Evolutionary conservation across 1,140 invertebrate genomes (phyloP).

Genomic region (Gryllus bimaculatus): DNA sequence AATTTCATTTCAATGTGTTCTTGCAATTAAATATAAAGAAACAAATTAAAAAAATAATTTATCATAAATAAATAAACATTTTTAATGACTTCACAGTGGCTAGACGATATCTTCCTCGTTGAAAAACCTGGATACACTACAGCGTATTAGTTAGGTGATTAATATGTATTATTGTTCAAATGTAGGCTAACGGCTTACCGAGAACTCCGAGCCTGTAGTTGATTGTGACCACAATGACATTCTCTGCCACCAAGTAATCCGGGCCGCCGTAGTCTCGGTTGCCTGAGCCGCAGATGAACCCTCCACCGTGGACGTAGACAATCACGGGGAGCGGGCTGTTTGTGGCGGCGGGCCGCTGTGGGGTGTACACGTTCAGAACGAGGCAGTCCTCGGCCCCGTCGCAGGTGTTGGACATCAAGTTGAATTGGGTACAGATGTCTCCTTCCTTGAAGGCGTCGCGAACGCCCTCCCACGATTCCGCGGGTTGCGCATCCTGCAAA

Average conservation of each 20-base stretch:
- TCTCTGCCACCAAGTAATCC: constrained; percentile 30
- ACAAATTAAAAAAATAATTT: too few relatives aligned
- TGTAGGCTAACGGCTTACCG: constrained; percentile 23
- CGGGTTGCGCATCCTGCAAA: constrained; percentile 44
- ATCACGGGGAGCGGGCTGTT: constrained; percentile 28
- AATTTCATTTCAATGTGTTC: too few relatives aligned
- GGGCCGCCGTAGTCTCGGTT: constrained; percentile 25
- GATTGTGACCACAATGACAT: constrained; percentile 35
- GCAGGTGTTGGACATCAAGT: neutral
- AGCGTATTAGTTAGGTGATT: too few relatives aligned
- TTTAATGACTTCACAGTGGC: too few relatives aligned
- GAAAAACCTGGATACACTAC: too few relatives aligned
- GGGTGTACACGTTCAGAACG: constrained; percentile 16
- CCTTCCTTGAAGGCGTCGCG: constrained; percentile 45
- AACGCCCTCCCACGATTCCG: constrained; percentile 43
- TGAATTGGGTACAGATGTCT: constrained; percentile 8
- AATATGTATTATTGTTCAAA: too few relatives aligned
- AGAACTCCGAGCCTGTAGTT: constrained; percentile 37
- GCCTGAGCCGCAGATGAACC: constrained; percentile 26
- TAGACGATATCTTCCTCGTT: too few relatives aligned
- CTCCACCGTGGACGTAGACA: constrained; percentile 32
- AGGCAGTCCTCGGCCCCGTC: constrained; percentile 18
- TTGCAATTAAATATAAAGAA: too few relatives aligned
- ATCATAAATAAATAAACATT: too few relatives aligned
- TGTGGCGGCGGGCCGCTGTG: neutral